These are phyloP conservation scores for Clarias gariepinus DNA, from an alignment of 2,113 vertebrate genomes.

Conservation along the genomic window DNA sequence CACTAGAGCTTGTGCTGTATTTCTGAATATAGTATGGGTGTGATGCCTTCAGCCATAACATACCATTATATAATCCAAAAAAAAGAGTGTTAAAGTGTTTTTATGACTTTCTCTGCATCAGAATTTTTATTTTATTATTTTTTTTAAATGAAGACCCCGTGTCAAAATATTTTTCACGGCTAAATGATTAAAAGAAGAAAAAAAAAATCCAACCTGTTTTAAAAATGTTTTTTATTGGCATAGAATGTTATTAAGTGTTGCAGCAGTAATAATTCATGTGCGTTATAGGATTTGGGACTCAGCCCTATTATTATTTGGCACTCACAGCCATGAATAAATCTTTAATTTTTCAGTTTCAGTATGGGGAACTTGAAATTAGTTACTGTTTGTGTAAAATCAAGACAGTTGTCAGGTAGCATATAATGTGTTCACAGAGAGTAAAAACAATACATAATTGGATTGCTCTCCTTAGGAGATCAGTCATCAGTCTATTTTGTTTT, in stretches of 20 bases:
- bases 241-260: neutral
- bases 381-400: neutral
- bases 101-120: neutral
- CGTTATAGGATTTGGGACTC: neutral
- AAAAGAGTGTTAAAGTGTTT: neutral
- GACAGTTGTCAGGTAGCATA: neutral
- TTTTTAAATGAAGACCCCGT: neutral
- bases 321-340: neutral
- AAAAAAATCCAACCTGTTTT: too few relatives aligned
- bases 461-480: neutral
- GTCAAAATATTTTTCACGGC: neutral
- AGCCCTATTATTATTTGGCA: neutral
- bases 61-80: neutral
- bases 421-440: neutral
- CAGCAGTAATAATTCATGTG: neutral
- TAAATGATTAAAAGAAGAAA: too few relatives aligned
- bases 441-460: neutral
- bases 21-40: too few relatives aligned
- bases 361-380: too few relatives aligned
- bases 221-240: too few relatives aligned
- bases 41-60: too few relatives aligned
- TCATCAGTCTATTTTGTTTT: neutral
- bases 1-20: too few relatives aligned
- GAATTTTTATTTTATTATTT: neutral
- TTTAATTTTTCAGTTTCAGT: neutral